Base-by-base conservation (phyloP, 2,888 invertebrate genomes). In the Drosophila algonquin region DNA sequence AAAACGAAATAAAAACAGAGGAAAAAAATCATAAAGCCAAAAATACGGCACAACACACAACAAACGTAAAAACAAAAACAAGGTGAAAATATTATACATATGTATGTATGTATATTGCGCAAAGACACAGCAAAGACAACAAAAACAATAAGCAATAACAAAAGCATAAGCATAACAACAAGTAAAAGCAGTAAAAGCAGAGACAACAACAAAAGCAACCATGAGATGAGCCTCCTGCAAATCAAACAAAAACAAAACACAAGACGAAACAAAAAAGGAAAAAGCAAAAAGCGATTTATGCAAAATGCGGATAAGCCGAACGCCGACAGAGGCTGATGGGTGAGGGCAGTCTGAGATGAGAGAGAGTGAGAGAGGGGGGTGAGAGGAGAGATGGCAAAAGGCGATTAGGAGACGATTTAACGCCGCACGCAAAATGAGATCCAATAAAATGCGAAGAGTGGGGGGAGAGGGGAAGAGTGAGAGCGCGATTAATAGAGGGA, bases 361-460 rank as follows among this genome's bases (percentile, higher is more conserved):
- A 35, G 35, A 12, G 14, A 35, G 35, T 1, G 35, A 44, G 63
- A 69, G 47, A 27, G 27, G 5, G 14, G 35, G 63, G 65, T 32
- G 14, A 14, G 40, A 2, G 40, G 63, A 72, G 47, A 40, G 40
- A 40, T 40, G 40, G 14, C 40, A 40, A 63, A 74, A 73, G 71
- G 35, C 72, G 72, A 72, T 69, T 69, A 71, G 60, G 50, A 64
- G 80, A 68, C 72, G 81, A 88, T 83, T 83, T 88, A 80, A 83
- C 77, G 84, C 75, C 77, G 84, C 75, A 86, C 69, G 54, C 81
- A 86, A 86, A 75, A 71, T 74, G 80, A 88, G 73, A 80, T 69
- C 70, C 83, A 83, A 89, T 83, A 86, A 80, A 83, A 83, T 74
- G 60, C 70, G 76, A 75, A 35, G 5, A 18, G 9, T 8, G 51